Evolutionary conservation across 2,113 vertebrate species (phyloP).

Genomic region (Larimichthys polyactis): DNA sequence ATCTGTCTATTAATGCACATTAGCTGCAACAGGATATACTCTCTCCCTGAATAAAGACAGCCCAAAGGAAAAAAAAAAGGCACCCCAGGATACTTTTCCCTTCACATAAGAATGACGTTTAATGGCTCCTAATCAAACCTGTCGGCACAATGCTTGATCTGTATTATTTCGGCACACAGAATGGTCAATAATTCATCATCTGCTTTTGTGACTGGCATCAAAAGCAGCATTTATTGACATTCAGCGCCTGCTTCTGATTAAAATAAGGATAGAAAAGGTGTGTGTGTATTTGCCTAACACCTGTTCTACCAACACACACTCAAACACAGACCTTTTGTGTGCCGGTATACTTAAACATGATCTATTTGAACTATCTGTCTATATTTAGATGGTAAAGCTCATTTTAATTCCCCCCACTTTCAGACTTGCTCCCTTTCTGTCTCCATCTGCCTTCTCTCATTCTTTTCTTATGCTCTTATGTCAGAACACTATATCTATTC

Average conservation of each 20-base stretch:
- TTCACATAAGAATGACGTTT: neutral
- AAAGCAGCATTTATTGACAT: conserved; percentile 37
- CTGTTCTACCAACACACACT: neutral
- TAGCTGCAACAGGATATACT: neutral
- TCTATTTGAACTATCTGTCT: neutral
- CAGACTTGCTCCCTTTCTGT: neutral
- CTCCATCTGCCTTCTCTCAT: conserved; percentile 5
- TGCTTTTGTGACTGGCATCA: conserved; percentile 20
- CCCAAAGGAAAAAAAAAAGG: conserved; percentile 10
- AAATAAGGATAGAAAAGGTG: neutral
- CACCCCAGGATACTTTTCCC: neutral
- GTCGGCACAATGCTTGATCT: neutral
- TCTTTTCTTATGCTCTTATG: conserved; percentile 25
- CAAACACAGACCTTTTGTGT: neutral
- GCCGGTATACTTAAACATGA: neutral
- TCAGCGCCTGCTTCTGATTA: conserved; percentile 5
- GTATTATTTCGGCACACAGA: neutral
- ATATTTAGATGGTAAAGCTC: neutral
- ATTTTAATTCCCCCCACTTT: neutral
- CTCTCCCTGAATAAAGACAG: neutral
- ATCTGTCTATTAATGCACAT: neutral
- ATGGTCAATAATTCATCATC: conserved; percentile 37
- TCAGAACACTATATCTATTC: conserved; percentile 56
- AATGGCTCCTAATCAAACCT: conserved; percentile 7
- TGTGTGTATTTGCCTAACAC: neutral